Evolutionary conservation across 2,113 vertebrate species (phyloP).

Genomic region (Cranoglanis bouderius): DNA sequence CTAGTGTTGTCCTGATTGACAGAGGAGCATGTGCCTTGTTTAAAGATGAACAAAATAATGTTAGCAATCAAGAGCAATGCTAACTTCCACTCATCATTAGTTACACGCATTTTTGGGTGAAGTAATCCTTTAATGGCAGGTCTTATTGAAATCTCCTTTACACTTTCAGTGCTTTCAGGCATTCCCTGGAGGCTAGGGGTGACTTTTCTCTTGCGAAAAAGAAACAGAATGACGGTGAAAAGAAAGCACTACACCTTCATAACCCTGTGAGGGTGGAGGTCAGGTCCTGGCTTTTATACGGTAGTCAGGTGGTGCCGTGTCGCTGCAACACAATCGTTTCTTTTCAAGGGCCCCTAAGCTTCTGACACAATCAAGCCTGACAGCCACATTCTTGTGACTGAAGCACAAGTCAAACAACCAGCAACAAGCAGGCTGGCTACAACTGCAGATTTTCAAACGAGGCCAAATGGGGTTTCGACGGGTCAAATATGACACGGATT

Average conservation of each 20-base stretch:
- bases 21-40: neutral
- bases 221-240: neutral
- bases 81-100: conserved; percentile 1
- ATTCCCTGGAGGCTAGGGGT: conserved; percentile 15
- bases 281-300: conserved; percentile 34
- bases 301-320: conserved; percentile 26
- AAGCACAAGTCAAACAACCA: conserved; percentile 18
- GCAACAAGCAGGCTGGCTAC: conserved; percentile 7
- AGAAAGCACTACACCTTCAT: conserved; percentile 18
- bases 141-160: conserved; percentile 4
- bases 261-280: conserved; percentile 19
- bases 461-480: neutral
- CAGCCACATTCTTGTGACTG: conserved; percentile 8
- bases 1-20: neutral
- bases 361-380: conserved; percentile 12
- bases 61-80: neutral
- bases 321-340: neutral
- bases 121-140: conserved; percentile 15
- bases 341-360: conserved; percentile 20
- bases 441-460: neutral
- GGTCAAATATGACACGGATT: neutral
- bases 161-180: neutral
- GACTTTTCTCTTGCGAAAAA: neutral
- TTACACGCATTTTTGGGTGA: neutral
- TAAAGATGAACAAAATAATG: neutral